These are phyloP conservation scores for Drosophila borborema DNA, from an alignment of 2,888 invertebrate genomes.

Conservation along the genomic window DNA sequence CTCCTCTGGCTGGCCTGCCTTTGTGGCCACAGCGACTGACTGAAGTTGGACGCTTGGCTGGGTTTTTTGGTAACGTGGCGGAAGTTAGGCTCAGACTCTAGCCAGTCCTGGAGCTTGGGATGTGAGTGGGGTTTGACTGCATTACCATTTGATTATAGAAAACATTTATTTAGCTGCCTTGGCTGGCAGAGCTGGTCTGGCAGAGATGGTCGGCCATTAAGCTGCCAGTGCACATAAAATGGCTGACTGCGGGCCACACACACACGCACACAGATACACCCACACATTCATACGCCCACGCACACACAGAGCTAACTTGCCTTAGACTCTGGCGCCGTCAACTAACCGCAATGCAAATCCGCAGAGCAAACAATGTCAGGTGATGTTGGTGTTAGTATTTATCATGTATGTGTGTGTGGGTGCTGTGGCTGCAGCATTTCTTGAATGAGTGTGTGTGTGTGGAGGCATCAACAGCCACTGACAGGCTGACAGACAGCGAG, in stretches of 20 bases:
- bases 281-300: conserved; percentile 23
- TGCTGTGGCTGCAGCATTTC: conserved; percentile 6
- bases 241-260: conserved; percentile 38
- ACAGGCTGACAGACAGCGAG: conserved; percentile 70
- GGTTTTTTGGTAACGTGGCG: conserved; percentile 35
- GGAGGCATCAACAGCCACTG: conserved; percentile 60
- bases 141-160: conserved; percentile 80
- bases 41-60: conserved; percentile 61
- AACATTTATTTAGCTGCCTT: conserved; percentile 74
- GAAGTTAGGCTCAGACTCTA: conserved; percentile 41
- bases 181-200: neutral
- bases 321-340: conserved; percentile 69
- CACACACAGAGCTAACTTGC: conserved; percentile 18
- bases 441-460: conserved; percentile 2
- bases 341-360: conserved; percentile 79
- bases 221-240: conserved; percentile 50
- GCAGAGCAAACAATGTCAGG: conserved; percentile 80
- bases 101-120: neutral
- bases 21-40: conserved; percentile 43
- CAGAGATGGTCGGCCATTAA: conserved; percentile 27
- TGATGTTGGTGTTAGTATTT: conserved; percentile 52
- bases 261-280: conserved; percentile 11
- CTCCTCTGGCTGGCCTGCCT: conserved; percentile 15
- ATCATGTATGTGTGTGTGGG: conserved; percentile 7
- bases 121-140: conserved; percentile 52